phyloP scores from a whole-genome alignment of 2,888 invertebrate genomes.

The Carterocephalus palaemon region DNA sequence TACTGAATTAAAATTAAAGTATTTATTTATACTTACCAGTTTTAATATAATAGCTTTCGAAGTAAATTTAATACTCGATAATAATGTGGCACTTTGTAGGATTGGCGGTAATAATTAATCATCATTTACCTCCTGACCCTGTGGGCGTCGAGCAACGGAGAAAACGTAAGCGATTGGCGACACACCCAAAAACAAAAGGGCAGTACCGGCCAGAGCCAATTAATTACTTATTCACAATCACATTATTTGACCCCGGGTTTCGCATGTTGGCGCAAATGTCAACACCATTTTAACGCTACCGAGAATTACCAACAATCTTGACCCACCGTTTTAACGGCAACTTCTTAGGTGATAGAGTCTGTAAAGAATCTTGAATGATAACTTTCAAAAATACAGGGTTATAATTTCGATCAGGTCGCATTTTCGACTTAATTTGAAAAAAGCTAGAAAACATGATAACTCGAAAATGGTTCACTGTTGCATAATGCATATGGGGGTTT shows the following conservation, averaged over 20 bases:
- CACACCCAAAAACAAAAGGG: conserved; percentile 21
- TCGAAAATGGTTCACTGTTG: no score
- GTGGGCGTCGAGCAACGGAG: conserved; percentile 6
- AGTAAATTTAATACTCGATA: neutral
- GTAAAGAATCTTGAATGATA: no score
- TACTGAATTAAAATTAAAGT: no score
- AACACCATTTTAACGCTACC: conserved; percentile 6
- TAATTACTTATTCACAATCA: conserved; percentile 19
- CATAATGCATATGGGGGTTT: no score
- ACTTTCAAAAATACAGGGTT: no score
- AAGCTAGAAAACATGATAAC: no score
- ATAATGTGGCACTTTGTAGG: neutral
- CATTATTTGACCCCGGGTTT: conserved; percentile 8
- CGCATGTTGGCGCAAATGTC: conserved; percentile 10
- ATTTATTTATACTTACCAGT: no score
- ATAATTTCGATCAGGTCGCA: no score
- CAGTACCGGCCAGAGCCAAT: no score
- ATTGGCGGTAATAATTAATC: neutral
- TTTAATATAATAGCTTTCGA: neutral
- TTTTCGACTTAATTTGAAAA: no score
- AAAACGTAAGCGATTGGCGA: conserved; percentile 12
- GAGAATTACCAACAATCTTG: neutral
- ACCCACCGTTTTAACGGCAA: no score
- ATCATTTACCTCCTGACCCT: conserved; percentile 8
- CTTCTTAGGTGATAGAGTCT: no score